Evolutionary conservation across 2,797 vertebrate species (phyloP).

Genomic region (Spheniscus humboldti): DNA sequence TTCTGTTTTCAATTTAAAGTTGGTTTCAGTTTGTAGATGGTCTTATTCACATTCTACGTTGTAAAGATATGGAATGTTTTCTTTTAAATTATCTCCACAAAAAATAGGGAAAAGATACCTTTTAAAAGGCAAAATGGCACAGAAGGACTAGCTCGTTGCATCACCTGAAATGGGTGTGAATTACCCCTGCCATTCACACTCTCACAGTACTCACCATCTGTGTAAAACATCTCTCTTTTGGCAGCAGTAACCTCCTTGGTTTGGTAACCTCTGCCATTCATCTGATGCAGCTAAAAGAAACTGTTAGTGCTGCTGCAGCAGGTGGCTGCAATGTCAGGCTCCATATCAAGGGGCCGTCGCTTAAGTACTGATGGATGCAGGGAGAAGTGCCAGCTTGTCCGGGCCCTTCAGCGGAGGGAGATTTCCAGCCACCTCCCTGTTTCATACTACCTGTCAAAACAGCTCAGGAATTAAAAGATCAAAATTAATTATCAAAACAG

Average conservation of each 20-base stretch:
- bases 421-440: background rate
- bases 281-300: background rate
- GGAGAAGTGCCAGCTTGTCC: background rate
- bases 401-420: background rate
- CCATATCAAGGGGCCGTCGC: accelerated
- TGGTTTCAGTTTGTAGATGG: background rate
- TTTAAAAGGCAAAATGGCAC: background rate
- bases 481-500: background rate
- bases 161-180: background rate
- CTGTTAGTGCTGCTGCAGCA: background rate
- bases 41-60: background rate
- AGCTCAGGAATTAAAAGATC: background rate
- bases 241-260: background rate
- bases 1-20: background rate
- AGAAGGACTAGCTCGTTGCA: background rate
- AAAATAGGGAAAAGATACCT: background rate
- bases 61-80: background rate
- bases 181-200: background rate
- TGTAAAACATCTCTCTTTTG: background rate
- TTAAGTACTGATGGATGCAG: accelerated
- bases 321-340: background rate
- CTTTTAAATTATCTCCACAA: background rate
- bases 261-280: background rate
- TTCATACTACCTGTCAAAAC: background rate
- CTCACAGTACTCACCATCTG: background rate